These are phyloP conservation scores for Microctenopoma lineatum DNA, from an alignment of 2,797 vertebrate species.

Conservation along the genomic window DNA sequence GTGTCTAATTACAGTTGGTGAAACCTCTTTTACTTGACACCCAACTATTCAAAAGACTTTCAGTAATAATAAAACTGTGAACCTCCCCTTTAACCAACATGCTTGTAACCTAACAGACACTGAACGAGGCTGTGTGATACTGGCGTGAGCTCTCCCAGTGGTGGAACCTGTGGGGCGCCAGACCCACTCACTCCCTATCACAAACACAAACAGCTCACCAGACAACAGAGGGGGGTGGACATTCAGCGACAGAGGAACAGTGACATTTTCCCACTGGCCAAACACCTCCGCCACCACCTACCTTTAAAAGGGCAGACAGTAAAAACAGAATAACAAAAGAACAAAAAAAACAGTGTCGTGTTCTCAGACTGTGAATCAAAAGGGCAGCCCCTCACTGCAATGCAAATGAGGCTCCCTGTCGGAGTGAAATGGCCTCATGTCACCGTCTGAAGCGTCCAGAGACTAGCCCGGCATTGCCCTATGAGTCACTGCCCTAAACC, in stretches of 20 bases:
- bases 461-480: constrained; percentile 38
- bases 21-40: no score
- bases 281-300: constrained; percentile 41
- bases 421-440: constrained; percentile 67
- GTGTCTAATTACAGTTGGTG: no score
- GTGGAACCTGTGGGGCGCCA: constrained; percentile 25
- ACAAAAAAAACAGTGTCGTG: constrained; percentile 37
- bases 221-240: constrained; percentile 18
- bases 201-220: constrained; percentile 38
- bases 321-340: constrained; percentile 58
- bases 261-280: constrained; percentile 52
- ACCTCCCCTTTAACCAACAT: not conserved
- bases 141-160: constrained; percentile 15
- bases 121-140: not conserved
- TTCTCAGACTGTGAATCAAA: constrained; percentile 54
- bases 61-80: no score
- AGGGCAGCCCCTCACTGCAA: constrained; percentile 63
- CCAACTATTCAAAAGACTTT: no score
- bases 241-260: constrained; percentile 23
- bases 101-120: not conserved
- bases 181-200: constrained; percentile 12
- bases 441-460: constrained; percentile 31
- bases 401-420: constrained; percentile 66
- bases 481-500: constrained; percentile 53
- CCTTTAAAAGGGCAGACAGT: constrained; percentile 40